Percentiles rank a stretch among this genome's conserved stretches.
These are phyloP conservation scores for Takifugu bimaculatus DNA, from an alignment of 2,113 vertebrate genomes.

Conservation along the genomic window DNA sequence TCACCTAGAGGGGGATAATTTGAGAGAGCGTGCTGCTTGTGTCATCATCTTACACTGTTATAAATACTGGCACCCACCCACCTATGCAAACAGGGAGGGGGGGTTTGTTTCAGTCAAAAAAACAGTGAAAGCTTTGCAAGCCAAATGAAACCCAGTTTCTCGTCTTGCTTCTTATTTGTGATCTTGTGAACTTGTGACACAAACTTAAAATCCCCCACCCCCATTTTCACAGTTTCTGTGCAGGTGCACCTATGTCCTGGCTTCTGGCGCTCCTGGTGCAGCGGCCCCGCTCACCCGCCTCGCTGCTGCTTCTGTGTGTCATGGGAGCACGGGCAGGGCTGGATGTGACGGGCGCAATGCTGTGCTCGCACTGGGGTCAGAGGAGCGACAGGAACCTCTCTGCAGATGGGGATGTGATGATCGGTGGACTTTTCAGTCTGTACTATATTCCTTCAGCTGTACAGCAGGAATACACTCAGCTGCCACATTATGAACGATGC, in stretches of 20 bases:
- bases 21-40: background rate
- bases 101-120: constrained; percentile 1
- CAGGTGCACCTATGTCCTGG: constrained; percentile 29
- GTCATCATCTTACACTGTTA: constrained; percentile 36
- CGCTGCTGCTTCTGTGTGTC: too few relatives aligned
- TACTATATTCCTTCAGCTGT: constrained; percentile 27
- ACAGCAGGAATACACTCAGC: constrained; percentile 46
- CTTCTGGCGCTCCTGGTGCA: background rate
- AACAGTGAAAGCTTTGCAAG: background rate
- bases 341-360: too few relatives aligned
- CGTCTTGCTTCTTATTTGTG: too few relatives aligned
- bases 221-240: constrained; percentile 2
- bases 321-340: too few relatives aligned
- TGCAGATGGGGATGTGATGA: too few relatives aligned
- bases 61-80: constrained; percentile 40
- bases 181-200: too few relatives aligned
- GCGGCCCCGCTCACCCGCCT: too few relatives aligned
- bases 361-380: too few relatives aligned
- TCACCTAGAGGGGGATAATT: too few relatives aligned
- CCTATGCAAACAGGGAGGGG: constrained; percentile 11
- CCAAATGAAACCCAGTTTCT: background rate
- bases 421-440: too few relatives aligned
- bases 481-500: constrained; percentile 49
- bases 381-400: too few relatives aligned
- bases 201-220: background rate